Conservation (phyloP, 2,888 invertebrate species). For the Heliconius sara region DNA sequence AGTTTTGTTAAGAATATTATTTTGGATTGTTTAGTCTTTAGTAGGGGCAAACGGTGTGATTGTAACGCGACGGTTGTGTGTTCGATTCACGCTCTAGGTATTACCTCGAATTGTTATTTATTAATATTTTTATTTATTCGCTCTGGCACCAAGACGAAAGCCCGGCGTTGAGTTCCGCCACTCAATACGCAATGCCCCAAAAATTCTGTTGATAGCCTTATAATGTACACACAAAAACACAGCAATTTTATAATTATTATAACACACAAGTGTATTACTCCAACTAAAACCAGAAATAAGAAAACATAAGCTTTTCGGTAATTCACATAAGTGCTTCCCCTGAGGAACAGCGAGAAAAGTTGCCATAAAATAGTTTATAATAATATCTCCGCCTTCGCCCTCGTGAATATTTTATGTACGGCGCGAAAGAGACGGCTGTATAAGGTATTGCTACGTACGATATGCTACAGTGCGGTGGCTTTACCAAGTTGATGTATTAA, state of each 20-base stretch:
- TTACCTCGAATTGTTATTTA: too few relatives aligned
- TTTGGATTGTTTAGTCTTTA: too few relatives aligned
- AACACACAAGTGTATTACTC: background rate
- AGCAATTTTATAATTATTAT: background rate
- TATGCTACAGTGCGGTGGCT: slow-evolving; percentile 41
- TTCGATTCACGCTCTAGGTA: too few relatives aligned
- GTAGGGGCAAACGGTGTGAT: too few relatives aligned
- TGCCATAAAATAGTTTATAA: slow-evolving; percentile 62
- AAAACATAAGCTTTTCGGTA: slow-evolving; percentile 47
- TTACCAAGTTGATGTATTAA: slow-evolving; percentile 44
- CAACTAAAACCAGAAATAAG: slow-evolving; percentile 32
- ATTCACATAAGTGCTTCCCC: slow-evolving; percentile 53
- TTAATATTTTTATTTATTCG: too few relatives aligned
- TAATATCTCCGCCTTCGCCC: slow-evolving; percentile 58
- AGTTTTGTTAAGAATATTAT: background rate
- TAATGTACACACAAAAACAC: too few relatives aligned
- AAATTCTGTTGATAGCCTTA: background rate
- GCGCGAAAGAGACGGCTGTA: slow-evolving; percentile 40
- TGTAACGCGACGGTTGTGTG: too few relatives aligned
- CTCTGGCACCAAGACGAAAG: too few relatives aligned
- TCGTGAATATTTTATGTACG: slow-evolving; percentile 64
- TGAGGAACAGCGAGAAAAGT: slow-evolving; percentile 54
- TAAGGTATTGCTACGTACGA: slow-evolving; percentile 42
- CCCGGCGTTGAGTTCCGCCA: too few relatives aligned
- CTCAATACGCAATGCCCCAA: too few relatives aligned